Evolutionary conservation across 2,113 vertebrate species (phyloP).

Genomic region (Penelope pileata): DNA sequence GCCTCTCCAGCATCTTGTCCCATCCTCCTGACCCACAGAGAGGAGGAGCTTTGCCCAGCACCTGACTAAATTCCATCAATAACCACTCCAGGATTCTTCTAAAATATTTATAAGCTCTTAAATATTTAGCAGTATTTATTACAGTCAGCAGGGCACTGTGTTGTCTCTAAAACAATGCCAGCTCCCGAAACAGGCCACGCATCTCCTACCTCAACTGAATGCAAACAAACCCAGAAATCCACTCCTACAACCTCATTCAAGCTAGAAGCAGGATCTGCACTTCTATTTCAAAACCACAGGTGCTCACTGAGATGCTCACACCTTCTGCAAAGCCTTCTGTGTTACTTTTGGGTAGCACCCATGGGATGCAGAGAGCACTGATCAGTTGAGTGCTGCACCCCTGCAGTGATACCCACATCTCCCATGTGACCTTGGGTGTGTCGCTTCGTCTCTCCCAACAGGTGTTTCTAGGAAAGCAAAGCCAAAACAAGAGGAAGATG

Average conservation of each 20-base stretch:
- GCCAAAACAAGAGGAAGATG: not conserved
- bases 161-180: conserved; percentile 20
- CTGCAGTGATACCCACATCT: not conserved
- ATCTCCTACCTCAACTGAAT: not conserved
- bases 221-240: conserved; percentile 24
- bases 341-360: not conserved
- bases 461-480: not conserved
- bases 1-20: not conserved
- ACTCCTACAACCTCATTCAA: conserved; percentile 9
- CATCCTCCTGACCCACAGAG: not conserved
- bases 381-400: not conserved
- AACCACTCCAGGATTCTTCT: conserved; percentile 26
- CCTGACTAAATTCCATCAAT: conserved; percentile 29
- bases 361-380: not conserved
- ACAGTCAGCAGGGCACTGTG: not conserved
- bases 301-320: not conserved
- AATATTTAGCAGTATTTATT: conserved; percentile 61
- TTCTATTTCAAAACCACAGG: not conserved
- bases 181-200: not conserved
- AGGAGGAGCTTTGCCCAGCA: not conserved
- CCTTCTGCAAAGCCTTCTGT: not conserved
- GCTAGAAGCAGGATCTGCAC: not conserved
- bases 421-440: not conserved
- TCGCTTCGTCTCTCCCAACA: not conserved
- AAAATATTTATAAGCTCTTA: conserved; percentile 60